Base-by-base conservation (phyloP, 1,140 invertebrate species). In the Oscheius sp. region DNA sequence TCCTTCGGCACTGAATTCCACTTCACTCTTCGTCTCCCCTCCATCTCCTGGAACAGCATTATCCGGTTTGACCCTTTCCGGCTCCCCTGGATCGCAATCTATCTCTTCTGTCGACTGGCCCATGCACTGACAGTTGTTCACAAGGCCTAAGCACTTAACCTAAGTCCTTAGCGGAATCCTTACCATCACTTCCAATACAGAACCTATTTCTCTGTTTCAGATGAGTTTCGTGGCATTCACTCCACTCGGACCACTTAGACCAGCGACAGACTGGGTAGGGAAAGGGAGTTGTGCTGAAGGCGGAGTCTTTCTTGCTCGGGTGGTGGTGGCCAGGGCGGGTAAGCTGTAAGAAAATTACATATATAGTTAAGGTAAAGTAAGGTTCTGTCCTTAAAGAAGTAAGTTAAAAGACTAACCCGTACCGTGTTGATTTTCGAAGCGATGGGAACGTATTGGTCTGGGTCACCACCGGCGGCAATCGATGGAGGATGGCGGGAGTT, bases 241-340 rank as follows among this genome's bases (percentile, higher is more conserved):
- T 74, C 72, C 72, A 74, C 18, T 74, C 72, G 1, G 72, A 74
- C 72, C 72, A 74, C 20, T 28, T 68, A 1, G 72, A 74, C 72
- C 72, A 74, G 4, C 66, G 72, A 26, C 72, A 74, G 3, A 74
- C 67, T 31, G 34, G 52, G 31, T 68, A 68, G 2, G 67, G 67
- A 31, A 68, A 68, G 34, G 52, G 49, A 2, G 67, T 68, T 1
- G 67, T 68, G 23, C 45, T 55, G 38, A 68, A 68, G 26, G 67
- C 52, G 15, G 52, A 58, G n/a, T 68, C 67, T n/a, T 68, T 68
- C 23, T 68, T 68, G 34, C 52, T 31, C 49, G 52, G 20, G 28
- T 68, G 20, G 0, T 36, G 13, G 18, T 65, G 36, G 42, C 49
- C 49, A 3, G 28, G 28, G 38, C 20, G 28, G 13, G 36, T 36